Evolutionary conservation across 2,797 vertebrate species (phyloP), one percentile per base, ranked within the genome.

Genomic region (Danio jaintianensis): DNA sequence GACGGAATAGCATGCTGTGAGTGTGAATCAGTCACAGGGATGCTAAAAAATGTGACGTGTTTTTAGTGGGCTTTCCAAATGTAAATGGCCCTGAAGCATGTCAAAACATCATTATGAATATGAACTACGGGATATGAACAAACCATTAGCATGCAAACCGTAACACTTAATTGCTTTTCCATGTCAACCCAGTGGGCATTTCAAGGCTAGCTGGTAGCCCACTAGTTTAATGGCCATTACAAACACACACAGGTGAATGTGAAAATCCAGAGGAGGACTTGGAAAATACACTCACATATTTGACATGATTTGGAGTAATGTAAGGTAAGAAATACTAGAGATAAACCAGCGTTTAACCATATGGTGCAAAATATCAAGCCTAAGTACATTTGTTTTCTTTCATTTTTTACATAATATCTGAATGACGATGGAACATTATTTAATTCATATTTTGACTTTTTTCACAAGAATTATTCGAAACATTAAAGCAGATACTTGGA

Each of bases 201-300:
- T 5, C 4, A 78, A n/a, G 43, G 63, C 29, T 68, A 20, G 20
- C 18, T 29, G 64, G 42, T 36, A 45, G 43, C 64, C 71, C n/a
- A 22, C 53, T 29, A 75, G 40, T 67, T 61, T 78, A 59, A 82
- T 74, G 53, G 22, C 40, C 18, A 50, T 66, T 66, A 43, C 43
- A 77, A 22, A 69, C 38, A 47, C 38, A 63, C 20, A 5, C 11
- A 38, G 67, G 15, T 66, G 64, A 66, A 67, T 55, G 13, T 7
- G 9, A 50, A 10, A 29, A 52, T 18, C 3, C 18, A 5, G 1
- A 40, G 20, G 45, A 40, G 7, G 16, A 38, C 15, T 20, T 72
- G 45, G 58, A 7, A 52, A 52, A 42, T 64, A 20, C n/a, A 18
- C 9, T 5, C 42, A 66, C 42, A 66, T 66, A 66, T 18, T 22